Evolutionary conservation across 1,140 invertebrate species (phyloP).

Genomic region (Pseudomyrmex dendroicus): DNA sequence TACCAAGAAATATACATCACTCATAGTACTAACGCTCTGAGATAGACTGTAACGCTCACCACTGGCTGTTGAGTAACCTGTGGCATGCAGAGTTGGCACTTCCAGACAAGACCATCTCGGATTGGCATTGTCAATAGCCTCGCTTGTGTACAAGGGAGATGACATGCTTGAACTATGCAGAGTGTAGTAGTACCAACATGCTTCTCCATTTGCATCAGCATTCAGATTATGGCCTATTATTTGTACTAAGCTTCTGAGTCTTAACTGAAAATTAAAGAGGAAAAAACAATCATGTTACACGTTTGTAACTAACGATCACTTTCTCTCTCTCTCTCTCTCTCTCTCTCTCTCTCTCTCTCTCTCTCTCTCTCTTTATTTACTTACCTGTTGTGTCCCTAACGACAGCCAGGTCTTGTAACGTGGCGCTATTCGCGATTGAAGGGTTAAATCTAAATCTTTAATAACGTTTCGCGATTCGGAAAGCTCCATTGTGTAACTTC

Average conservation of each 20-base stretch:
- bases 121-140: constrained; percentile 89
- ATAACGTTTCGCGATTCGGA: constrained; percentile 78
- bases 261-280: constrained; percentile 83
- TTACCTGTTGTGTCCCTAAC: constrained; percentile 83
- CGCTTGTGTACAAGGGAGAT: constrained; percentile 95
- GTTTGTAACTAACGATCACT: neutral
- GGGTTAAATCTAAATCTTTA: constrained; percentile 82
- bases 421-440: constrained; percentile 80
- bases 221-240: constrained; percentile 88
- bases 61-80: constrained; percentile 82
- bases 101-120: constrained; percentile 90
- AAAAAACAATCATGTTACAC: too few relatives aligned
- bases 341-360: neutral
- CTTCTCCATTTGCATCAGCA: constrained; percentile 78
- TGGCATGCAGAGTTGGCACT: constrained; percentile 82
- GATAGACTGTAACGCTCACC: constrained; percentile 77
- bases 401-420: constrained; percentile 83
- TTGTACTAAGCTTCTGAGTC: constrained; percentile 90
- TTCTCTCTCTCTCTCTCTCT: neutral
- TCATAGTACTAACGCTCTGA: constrained; percentile 63
- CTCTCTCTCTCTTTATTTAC: neutral
- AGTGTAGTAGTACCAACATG: constrained; percentile 90
- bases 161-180: constrained; percentile 92
- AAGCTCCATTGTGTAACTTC: constrained; percentile 81
- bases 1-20: constrained; percentile 12